phyloP scores from a whole-genome alignment of 2,113 vertebrate species.

The Nothobranchius kuhntae region DNA sequence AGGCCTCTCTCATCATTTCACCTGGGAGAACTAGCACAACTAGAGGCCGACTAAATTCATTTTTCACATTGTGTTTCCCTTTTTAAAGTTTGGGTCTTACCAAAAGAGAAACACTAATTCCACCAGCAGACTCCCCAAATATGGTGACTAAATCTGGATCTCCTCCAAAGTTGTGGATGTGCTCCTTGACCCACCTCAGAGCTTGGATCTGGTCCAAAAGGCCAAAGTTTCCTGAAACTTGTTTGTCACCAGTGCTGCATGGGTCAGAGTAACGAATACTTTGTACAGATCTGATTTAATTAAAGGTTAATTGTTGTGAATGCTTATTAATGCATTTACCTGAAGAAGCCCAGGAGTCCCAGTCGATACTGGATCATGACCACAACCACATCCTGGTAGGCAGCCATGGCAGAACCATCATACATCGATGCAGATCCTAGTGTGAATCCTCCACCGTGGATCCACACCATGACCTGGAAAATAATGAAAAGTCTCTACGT shows the following conservation, averaged over 20 bases:
- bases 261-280: not conserved
- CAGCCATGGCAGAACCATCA: constrained; percentile 84
- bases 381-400: constrained; percentile 84
- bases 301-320: too few species aligned
- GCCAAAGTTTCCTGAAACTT: constrained; percentile 85
- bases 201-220: constrained; percentile 88
- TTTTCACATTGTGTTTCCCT: too few species aligned
- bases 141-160: constrained; percentile 85
- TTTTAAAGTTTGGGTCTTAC: constrained; percentile 60
- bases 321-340: constrained; percentile 63
- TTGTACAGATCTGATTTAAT: not conserved
- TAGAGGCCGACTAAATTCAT: too few species aligned
- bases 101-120: constrained; percentile 82
- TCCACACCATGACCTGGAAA: constrained; percentile 87
- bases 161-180: constrained; percentile 88
- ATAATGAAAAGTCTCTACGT: not conserved
- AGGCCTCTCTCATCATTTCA: too few species aligned
- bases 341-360: constrained; percentile 84
- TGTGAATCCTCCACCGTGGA: constrained; percentile 83
- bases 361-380: constrained; percentile 87
- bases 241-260: constrained; percentile 84
- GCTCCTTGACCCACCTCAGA: constrained; percentile 87
- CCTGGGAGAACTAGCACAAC: too few species aligned
- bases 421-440: constrained; percentile 69
- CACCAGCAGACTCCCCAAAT: constrained; percentile 89